Conservation (phyloP, 2,888 invertebrate species). For the Rhagium mordax region DNA sequence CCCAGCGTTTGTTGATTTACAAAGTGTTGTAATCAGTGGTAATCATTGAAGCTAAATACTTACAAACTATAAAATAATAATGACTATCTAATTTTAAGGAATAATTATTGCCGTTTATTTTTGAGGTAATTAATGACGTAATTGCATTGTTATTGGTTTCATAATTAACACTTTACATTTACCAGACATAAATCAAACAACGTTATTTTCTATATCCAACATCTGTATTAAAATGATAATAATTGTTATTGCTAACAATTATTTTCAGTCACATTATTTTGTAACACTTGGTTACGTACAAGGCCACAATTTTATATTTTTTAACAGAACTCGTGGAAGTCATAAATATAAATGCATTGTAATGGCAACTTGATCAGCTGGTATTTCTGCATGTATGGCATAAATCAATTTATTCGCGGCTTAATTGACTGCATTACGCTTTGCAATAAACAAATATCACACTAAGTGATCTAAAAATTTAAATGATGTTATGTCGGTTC, state of each 20-base stretch:
- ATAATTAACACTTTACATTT: constrained; percentile 3
- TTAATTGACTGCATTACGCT: constrained; percentile 14
- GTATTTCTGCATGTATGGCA: constrained; percentile 5
- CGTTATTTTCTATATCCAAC: background rate
- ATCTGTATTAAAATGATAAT: background rate
- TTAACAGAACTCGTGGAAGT: constrained; percentile 17
- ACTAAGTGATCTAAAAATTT: constrained; percentile 9
- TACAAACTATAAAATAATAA: background rate
- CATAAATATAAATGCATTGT: constrained; percentile 15
- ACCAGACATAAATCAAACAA: background rate
- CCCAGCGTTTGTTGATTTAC: no score
- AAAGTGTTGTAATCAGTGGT: no score
- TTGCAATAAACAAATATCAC: constrained; percentile 7
- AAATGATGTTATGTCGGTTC: constrained; percentile 7
- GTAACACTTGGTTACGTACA: background rate
- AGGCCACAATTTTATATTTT: constrained; percentile 21
- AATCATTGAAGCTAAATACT: background rate
- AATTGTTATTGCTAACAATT: background rate
- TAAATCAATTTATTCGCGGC: constrained; percentile 17
- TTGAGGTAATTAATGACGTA: constrained; percentile 7
- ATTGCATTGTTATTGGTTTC: background rate
- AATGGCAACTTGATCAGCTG: constrained; percentile 3
- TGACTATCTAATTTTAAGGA: background rate
- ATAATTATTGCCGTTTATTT: background rate
- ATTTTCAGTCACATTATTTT: background rate